Percentiles rank a stretch among this genome's conserved stretches.
These are phyloP conservation scores for Anniella stebbinsi DNA, from an alignment of 2,797 vertebrate species.

Conservation along the genomic window DNA sequence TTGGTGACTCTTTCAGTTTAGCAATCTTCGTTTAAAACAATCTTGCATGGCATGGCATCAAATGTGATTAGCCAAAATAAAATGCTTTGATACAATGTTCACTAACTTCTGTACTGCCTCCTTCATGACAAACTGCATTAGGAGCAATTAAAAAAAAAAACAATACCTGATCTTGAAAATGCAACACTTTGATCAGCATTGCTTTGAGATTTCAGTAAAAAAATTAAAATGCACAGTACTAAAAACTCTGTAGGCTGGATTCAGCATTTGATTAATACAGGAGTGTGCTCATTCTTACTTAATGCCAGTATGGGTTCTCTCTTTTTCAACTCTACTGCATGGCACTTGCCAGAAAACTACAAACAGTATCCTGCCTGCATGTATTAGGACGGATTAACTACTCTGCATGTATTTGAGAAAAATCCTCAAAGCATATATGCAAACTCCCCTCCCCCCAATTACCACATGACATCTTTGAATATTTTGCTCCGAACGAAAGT, in stretches of 20 bases:
- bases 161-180: neutral
- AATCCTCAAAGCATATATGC: rapidly evolving
- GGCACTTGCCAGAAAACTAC: conserved; percentile 4
- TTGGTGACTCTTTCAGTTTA: too few species aligned
- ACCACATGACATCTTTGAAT: neutral
- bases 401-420: neutral
- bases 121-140: neutral
- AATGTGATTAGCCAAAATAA: neutral
- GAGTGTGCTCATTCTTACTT: neutral
- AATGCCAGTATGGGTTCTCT: neutral
- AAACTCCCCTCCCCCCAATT: neutral
- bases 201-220: neutral
- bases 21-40: too few species aligned
- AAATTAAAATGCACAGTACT: neutral
- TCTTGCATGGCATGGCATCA: neutral
- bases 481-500: neutral
- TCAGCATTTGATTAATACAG: neutral
- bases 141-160: neutral
- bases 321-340: neutral
- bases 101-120: neutral
- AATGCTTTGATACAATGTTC: neutral
- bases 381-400: neutral
- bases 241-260: neutral
- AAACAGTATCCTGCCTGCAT: neutral
- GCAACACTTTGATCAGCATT: neutral